phyloP scores from a whole-genome alignment of 2,888 invertebrate genomes.

The Oxyscelio sp. region DNA sequence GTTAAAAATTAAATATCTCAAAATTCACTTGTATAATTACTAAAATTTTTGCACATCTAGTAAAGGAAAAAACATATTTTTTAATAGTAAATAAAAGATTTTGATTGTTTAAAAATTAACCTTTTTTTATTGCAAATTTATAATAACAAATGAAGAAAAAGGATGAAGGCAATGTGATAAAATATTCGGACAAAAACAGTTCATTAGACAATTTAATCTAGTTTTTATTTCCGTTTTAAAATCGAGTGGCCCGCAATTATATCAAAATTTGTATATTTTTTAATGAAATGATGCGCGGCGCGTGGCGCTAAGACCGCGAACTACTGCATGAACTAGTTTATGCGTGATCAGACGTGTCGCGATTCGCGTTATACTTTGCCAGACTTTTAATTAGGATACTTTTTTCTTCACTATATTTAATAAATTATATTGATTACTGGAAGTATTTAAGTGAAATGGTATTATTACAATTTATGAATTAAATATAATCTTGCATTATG shows the following conservation, averaged over 20 bases:
- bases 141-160: neutral
- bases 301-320: neutral
- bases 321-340: no score
- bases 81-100: neutral
- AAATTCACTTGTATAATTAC: no score
- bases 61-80: no score
- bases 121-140: constrained; percentile 1
- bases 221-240: neutral
- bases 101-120: neutral
- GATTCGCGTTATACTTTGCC: no score
- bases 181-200: neutral
- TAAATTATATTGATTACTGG: no score
- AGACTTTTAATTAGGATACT: no score
- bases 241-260: neutral
- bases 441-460: no score
- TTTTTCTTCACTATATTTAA: no score
- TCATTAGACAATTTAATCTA: constrained; percentile 3
- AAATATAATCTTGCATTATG: constrained; percentile 1
- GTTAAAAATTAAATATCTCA: no score
- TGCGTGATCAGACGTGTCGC: no score
- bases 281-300: neutral
- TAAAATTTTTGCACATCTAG: no score
- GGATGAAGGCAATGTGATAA: neutral
- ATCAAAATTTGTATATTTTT: neutral
- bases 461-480: neutral